These are phyloP conservation scores for Camponotus pennsylvanicus DNA, from an alignment of 1,140 invertebrate species.

Conservation along the genomic window DNA sequence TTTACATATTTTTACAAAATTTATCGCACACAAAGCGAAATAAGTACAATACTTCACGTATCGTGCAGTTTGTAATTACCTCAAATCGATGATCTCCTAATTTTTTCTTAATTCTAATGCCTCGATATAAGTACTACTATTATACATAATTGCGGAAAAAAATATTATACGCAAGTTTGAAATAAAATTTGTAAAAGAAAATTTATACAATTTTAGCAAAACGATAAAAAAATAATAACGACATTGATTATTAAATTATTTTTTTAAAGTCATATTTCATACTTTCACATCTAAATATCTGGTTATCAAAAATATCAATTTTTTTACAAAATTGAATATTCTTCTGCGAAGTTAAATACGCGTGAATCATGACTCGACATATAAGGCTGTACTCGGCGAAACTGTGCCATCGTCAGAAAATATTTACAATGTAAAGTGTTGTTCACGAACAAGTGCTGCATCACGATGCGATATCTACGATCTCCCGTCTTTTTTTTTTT, in stretches of 20 bases:
- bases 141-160: not conserved
- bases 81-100: not conserved
- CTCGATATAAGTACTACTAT: not conserved
- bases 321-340: not conserved
- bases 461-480: constrained; percentile 22
- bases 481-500: not conserved
- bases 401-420: not conserved
- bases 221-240: not conserved
- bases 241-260: not conserved
- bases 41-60: too few species aligned
- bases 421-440: constrained; percentile 35
- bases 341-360: not conserved
- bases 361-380: not conserved
- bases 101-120: constrained; percentile 1
- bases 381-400: not conserved
- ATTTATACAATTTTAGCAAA: not conserved
- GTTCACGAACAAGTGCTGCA: constrained; percentile 20
- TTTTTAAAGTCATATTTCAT: not conserved
- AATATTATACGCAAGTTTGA: not conserved
- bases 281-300: not conserved
- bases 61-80: not conserved
- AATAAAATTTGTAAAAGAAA: not conserved
- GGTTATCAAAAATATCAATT: not conserved
- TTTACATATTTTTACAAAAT: not conserved
- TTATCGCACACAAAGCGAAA: too few species aligned